A percentile compares a stretch with the other conserved stretches of the same genome.
Evolutionary conservation across 2,113 vertebrate genomes (phyloP).

Genomic region (Oceanodroma tethys): DNA sequence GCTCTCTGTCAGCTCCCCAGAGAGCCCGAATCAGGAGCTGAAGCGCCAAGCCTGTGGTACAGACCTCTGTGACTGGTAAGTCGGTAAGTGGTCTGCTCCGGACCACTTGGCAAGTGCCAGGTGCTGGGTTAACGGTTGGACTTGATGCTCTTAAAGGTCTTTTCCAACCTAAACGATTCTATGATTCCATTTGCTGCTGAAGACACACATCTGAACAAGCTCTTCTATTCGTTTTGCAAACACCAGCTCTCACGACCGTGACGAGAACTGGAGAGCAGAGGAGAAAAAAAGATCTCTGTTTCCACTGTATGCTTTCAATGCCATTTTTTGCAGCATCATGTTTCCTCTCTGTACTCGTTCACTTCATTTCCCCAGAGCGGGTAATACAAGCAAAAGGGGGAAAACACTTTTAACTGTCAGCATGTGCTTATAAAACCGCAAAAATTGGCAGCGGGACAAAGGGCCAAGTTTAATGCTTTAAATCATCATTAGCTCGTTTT

Average conservation of each 20-base stretch:
- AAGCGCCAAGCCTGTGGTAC: too few species aligned
- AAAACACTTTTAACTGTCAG: background rate
- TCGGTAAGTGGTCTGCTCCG: background rate
- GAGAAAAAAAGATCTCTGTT: too few species aligned
- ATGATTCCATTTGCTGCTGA: background rate
- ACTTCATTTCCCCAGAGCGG: accelerated
- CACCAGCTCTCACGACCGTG: background rate
- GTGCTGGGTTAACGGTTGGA: too few species aligned
- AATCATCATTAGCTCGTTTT: background rate
- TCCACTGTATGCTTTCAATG: accelerated
- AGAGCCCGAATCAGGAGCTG: background rate
- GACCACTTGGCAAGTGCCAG: too few species aligned
- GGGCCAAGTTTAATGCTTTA: background rate
- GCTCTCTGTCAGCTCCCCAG: background rate
- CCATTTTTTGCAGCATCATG: accelerated
- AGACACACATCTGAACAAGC: background rate
- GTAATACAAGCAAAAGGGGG: background rate
- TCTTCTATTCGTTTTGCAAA: background rate
- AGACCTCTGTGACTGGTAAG: accelerated
- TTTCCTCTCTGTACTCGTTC: accelerated
- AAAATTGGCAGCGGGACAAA: background rate
- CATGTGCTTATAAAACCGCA: accelerated
- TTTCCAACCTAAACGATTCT: too few species aligned
- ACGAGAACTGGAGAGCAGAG: background rate
- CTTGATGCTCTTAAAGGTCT: too few species aligned